Evolutionary conservation across 1,140 invertebrate genomes (phyloP).

Genomic region (Drosophila seguyi): DNA sequence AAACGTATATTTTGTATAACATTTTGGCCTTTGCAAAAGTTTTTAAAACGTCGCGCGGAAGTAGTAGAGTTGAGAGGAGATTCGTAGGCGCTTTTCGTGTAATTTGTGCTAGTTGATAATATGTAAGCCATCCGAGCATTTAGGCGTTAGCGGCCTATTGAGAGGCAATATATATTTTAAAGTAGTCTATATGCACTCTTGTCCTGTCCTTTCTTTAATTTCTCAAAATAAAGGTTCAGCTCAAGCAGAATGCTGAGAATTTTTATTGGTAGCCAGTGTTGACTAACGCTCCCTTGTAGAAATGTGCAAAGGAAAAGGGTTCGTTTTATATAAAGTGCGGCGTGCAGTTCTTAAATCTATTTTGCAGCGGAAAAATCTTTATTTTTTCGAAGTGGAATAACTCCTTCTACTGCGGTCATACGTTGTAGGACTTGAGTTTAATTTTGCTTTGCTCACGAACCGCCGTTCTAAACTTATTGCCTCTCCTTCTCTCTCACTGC

Average conservation of each 20-base stretch:
- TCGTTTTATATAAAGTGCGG: neutral
- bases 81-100: constrained; percentile 43
- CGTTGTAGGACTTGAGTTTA: too few relatives aligned
- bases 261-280: neutral
- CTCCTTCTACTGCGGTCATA: too few relatives aligned
- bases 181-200: constrained; percentile 23
- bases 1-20: constrained; percentile 46
- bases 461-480: too few relatives aligned
- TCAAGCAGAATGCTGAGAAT: neutral
- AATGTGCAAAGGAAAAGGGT: neutral
- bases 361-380: too few relatives aligned
- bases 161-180: constrained; percentile 57
- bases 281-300: neutral
- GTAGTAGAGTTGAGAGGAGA: constrained; percentile 5
- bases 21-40: constrained; percentile 55
- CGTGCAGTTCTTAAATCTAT: too few relatives aligned
- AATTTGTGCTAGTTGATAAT: constrained; percentile 53
- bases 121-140: constrained; percentile 36
- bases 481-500: too few relatives aligned
- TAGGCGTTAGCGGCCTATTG: constrained; percentile 43
- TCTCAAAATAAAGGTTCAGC: constrained; percentile 60
- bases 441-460: too few relatives aligned
- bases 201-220: constrained; percentile 57
- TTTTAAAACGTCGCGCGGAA: constrained; percentile 54
- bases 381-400: too few relatives aligned